These are phyloP conservation scores for Drosophila azteca DNA, from an alignment of 1,140 invertebrate genomes.

Conservation along the genomic window DNA sequence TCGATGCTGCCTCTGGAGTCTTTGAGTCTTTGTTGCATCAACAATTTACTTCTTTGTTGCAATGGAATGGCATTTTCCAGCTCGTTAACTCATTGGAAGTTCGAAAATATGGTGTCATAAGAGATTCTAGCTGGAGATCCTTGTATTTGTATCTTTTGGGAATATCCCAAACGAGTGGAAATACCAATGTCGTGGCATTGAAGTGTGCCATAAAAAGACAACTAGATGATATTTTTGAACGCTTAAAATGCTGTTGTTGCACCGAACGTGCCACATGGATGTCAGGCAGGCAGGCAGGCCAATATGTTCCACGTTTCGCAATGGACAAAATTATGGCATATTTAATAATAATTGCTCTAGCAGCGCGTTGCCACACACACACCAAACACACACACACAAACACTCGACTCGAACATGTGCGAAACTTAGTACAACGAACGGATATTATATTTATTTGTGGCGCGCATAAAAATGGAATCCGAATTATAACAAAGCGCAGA, in stretches of 20 bases:
- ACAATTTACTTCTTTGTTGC: constrained; percentile 19
- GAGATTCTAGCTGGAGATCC: too few species aligned
- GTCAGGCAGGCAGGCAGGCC: background rate
- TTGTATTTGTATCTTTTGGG: too few species aligned
- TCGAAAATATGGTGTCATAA: constrained; percentile 1
- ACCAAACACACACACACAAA: constrained; percentile 28
- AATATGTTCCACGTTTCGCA: constrained; percentile 38
- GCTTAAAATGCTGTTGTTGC: constrained; percentile 7
- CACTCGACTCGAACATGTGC: constrained; percentile 50
- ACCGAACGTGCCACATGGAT: constrained; percentile 15
- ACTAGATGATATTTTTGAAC: constrained; percentile 4
- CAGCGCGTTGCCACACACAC: too few species aligned
- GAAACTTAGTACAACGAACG: constrained; percentile 8
- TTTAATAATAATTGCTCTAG: constrained; percentile 45
- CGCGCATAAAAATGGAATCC: constrained; percentile 38
- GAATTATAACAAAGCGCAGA: constrained; percentile 51
- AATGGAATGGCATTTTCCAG: background rate
- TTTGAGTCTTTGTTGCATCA: constrained; percentile 26
- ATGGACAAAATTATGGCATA: constrained; percentile 41
- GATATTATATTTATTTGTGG: constrained; percentile 9
- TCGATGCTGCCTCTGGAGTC: constrained; percentile 40
- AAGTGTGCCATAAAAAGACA: constrained; percentile 8
- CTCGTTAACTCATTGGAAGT: constrained; percentile 36
- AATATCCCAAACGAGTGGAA: too few species aligned
- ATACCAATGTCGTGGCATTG: constrained; percentile 24